Evolutionary conservation across 2,113 vertebrate genomes (phyloP).

Genomic region (Ahaetulla prasina): DNA sequence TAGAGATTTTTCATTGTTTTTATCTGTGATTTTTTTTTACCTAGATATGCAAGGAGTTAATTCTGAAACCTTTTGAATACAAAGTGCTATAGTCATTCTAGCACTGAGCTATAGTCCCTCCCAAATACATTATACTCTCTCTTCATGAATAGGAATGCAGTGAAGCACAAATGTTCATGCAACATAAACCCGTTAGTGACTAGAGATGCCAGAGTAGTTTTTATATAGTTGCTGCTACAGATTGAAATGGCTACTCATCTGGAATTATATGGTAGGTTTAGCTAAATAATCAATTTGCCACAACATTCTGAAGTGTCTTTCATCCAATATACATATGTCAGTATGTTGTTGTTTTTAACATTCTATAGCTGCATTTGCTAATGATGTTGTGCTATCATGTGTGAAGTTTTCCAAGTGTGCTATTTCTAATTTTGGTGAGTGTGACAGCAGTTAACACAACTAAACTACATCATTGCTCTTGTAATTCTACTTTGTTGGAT

Average conservation of each 20-base stretch:
- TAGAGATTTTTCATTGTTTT: neutral
- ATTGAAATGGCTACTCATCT: constrained; percentile 1
- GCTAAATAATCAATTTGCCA: neutral
- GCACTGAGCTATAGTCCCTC: neutral
- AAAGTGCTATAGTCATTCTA: neutral
- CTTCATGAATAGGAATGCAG: neutral
- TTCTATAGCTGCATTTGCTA: neutral
- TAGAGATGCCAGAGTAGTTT: neutral
- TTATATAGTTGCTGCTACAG: neutral
- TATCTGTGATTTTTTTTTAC: neutral
- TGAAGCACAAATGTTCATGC: neutral
- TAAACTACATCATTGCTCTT: constrained; percentile 28
- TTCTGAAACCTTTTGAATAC: neutral
- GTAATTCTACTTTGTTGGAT: constrained; percentile 42
- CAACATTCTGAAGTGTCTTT: constrained; percentile 1
- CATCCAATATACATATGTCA: neutral
- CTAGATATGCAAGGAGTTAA: neutral
- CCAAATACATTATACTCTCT: neutral
- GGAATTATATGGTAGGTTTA: neutral
- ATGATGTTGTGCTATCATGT: neutral
- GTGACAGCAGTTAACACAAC: neutral
- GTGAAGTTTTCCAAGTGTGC: neutral
- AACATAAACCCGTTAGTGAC: neutral
- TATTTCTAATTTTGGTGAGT: neutral
- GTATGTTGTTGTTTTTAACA: neutral